Conservation (phyloP, 2,797 vertebrate species). For the Psittacula echo region DNA sequence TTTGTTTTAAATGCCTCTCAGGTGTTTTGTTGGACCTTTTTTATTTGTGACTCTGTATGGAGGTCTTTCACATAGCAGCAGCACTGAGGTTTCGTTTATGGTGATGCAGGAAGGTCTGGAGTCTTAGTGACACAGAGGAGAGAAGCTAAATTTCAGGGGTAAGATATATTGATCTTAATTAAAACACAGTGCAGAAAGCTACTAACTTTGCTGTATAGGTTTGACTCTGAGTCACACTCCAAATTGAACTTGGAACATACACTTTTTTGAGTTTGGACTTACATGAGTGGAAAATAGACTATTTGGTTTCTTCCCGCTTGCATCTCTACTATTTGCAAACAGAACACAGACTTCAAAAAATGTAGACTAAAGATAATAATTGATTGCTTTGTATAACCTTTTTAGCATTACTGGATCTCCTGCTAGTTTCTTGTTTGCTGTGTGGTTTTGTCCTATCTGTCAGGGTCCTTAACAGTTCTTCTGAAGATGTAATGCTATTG, state of each 20-base stretch:
- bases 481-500: background rate
- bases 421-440: background rate
- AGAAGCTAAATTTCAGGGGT: background rate
- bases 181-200: background rate
- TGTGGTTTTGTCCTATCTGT: background rate
- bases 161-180: background rate
- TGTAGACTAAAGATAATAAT: background rate
- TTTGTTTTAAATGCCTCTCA: background rate
- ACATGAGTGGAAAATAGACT: background rate
- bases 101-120: background rate
- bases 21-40: background rate
- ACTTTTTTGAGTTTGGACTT: background rate
- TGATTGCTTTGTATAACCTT: background rate
- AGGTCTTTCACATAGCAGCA: too few species aligned
- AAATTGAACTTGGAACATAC: fast-evolving
- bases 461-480: background rate
- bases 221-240: background rate
- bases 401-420: background rate
- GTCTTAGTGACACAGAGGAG: background rate
- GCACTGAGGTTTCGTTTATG: background rate
- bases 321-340: background rate
- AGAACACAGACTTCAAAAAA: background rate
- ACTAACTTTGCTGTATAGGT: background rate
- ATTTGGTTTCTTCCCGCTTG: background rate
- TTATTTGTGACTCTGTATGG: background rate